These are phyloP conservation scores for Apodemus speciosus DNA, from an alignment of 2,113 vertebrate genomes.

Conservation along the genomic window DNA sequence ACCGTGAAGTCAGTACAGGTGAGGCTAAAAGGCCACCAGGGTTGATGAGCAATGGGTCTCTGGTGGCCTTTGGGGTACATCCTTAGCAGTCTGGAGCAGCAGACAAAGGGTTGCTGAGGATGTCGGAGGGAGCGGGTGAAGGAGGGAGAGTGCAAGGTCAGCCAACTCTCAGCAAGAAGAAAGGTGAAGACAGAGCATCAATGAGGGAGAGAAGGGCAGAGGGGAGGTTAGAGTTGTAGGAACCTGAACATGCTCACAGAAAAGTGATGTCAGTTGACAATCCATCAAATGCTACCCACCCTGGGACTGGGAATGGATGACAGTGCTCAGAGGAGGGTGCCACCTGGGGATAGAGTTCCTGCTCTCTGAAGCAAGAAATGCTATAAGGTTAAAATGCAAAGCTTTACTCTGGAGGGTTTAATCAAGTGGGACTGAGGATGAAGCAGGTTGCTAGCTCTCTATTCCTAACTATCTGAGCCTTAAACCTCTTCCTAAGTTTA, in stretches of 20 bases:
- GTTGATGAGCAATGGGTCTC: neutral
- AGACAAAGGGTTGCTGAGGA: neutral
- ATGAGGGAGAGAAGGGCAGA: neutral
- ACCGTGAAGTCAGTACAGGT: rapidly evolving
- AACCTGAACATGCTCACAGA: neutral
- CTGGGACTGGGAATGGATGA: neutral
- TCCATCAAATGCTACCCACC: neutral
- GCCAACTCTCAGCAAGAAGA: neutral
- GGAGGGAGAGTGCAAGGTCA: no score
- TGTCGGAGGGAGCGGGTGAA: rapidly evolving
- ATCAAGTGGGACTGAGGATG: neutral
- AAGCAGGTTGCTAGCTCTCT: neutral
- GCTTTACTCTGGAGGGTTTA: neutral
- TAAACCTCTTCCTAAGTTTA: neutral
- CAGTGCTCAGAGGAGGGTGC: neutral
- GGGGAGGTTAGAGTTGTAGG: neutral
- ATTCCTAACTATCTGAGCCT: neutral
- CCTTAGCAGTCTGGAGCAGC: neutral
- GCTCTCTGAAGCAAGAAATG: neutral
- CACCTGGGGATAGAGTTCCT: neutral
- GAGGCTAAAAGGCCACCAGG: neutral
- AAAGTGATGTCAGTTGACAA: neutral
- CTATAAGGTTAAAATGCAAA: neutral
- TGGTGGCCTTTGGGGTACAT: neutral
- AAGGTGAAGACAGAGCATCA: neutral